Base-by-base conservation (phyloP, 2,888 invertebrate species). In the Pyrrhia umbra region DNA sequence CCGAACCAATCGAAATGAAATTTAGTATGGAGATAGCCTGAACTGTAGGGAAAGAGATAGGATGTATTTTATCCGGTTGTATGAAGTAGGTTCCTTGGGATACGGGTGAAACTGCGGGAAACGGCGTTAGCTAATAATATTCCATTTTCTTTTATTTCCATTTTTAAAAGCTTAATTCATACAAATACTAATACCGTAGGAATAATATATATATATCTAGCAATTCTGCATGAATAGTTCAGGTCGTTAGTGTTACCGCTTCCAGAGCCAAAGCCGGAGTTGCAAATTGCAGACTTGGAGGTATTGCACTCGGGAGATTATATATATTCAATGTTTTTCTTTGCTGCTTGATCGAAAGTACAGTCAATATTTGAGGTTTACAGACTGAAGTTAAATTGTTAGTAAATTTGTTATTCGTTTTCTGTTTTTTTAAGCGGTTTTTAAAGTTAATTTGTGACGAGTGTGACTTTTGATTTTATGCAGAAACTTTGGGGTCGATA, bases 161-260 rank as follows among this genome's bases (percentile, higher is more conserved):
- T 21, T 10, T 20, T 6, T 34, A 37, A 52, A 61, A 10, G 42
- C 37, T 68, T 54, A 21, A 62, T 62, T 30, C 9, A 6, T 2
- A 23, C 56, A 23, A 63, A 69, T 16, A 34, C 9, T 23, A 21
- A 16, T 16, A 50, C 18, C 21, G 15, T 13, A 13, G 15, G 30
- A 54, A 59, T 55, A 39, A 56, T 52, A 58, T 50, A 56, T 52
- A 58, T 50, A 30, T 51, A 37, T 8, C 30, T 6, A 34, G 23
- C 30, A 30, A 37, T 49, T 60, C 21, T 42, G 55, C 50, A 60
- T 67, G 42, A 71, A 66, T 66, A 59, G 66, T 66, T 71, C 2
- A 66, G 8, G 21, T 71, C 54, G 69, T 66, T 70, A 59, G 43
- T 5, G 6, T 9, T 42, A 15, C 20, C 46, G 30, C 47, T 71